Evolutionary conservation across 1,140 invertebrate genomes (phyloP), one percentile per base, ranked within the genome.

Genomic region (Neodiprion fabricii): DNA sequence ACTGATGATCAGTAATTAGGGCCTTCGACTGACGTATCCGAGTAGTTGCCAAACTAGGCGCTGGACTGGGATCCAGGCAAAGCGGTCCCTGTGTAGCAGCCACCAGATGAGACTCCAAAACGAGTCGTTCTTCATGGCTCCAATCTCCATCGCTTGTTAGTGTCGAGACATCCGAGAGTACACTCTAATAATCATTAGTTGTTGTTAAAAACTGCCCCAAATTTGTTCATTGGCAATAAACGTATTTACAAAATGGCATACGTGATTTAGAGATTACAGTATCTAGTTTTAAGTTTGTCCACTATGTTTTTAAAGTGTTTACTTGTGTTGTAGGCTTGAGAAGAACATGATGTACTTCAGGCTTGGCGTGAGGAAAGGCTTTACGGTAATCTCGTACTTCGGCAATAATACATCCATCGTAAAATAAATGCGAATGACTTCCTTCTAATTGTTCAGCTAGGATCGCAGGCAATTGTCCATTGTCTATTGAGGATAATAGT

Each of bases 341-440:
- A 76, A 98, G 89, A 74, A 98, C 95, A 91, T 97, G 95, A 88
- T 94, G 93, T 79, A 92, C 92, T 89, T 94, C 93, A 88, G 92
- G 93, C 86, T 91, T 93, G 79, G 86, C 89, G 80, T 91, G 90
- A 78, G 92, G 92, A 87, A 92, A 93, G 75, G 92, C 90, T 86
- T 95, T 93, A 78, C 96, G 91, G 84, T 95, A 96, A 89, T 98
- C 96, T 82, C 96, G 91, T 76, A 98, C 92, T 91, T 98, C 95
- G 77, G 94, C 94, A 82, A 98, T 95, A 68, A 98, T 94, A 89
- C 96, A 97, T 48, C 96, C 96, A 78, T 93, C 95, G 83, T 98
- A 97, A 89, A 97, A 98, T 23, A 98, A 90, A 85, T 93, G 92
- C 23, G 93, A 93, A 79, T 95, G 93, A 80, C 93, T 92, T 72